Percentiles rank a stretch among this genome's conserved stretches.
These are phyloP conservation scores for Clamator glandarius DNA, from an alignment of 2,797 vertebrate genomes.

Conservation along the genomic window DNA sequence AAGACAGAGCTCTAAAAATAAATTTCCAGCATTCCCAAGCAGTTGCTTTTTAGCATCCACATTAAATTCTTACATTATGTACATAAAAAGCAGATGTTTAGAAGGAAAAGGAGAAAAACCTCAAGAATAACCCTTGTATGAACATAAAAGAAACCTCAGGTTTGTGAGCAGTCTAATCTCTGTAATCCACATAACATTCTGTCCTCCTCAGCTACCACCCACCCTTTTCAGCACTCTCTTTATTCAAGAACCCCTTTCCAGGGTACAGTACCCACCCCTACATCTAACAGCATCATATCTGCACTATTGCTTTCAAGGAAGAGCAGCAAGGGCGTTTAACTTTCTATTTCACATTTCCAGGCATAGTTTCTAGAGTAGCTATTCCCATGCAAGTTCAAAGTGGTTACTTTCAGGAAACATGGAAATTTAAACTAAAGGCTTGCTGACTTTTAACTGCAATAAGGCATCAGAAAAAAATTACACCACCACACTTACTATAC, in stretches of 20 bases:
- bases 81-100: background rate
- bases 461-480: background rate
- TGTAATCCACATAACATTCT: background rate
- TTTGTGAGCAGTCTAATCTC: background rate
- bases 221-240: background rate
- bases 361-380: background rate
- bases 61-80: background rate
- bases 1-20: background rate
- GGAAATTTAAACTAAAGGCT: background rate
- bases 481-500: background rate
- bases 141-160: background rate
- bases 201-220: background rate
- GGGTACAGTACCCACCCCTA: too few species aligned
- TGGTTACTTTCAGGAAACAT: background rate
- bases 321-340: too few species aligned
- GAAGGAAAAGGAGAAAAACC: background rate
- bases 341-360: background rate
- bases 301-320: background rate
- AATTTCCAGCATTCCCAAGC: background rate
- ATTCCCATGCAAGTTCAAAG: background rate
- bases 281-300: background rate
- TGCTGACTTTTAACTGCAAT: background rate
- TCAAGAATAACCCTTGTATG: background rate
- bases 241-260: background rate
- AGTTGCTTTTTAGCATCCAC: background rate